These are phyloP conservation scores for Drosophila auraria DNA, from an alignment of 1,140 invertebrate species.

Conservation along the genomic window DNA sequence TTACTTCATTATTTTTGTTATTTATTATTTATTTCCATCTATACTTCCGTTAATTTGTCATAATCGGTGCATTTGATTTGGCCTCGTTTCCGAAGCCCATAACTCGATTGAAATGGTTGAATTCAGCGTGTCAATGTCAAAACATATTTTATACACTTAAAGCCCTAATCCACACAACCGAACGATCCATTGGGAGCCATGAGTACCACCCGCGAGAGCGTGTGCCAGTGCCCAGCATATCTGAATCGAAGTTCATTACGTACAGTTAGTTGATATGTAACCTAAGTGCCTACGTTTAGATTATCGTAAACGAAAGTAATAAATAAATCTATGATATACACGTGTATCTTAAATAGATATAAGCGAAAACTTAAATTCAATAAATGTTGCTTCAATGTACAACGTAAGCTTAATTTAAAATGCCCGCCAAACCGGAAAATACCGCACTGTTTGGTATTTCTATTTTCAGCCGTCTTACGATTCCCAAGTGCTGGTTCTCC, in stretches of 20 bases:
- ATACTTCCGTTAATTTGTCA: constrained; percentile 77
- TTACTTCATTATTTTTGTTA: constrained; percentile 74
- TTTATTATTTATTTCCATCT: constrained; percentile 78
- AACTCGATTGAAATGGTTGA: constrained; percentile 65
- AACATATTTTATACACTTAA: constrained; percentile 67
- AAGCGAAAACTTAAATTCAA: constrained; percentile 64
- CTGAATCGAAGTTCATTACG: constrained; percentile 69
- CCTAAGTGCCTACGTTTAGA: constrained; percentile 76
- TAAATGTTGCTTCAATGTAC: constrained; percentile 77
- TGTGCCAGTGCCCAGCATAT: constrained; percentile 35
- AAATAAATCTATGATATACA: constrained; percentile 30
- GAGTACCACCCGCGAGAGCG: constrained; percentile 40
- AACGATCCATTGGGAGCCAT: constrained; percentile 35
- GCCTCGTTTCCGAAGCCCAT: constrained; percentile 30
- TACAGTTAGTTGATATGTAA: constrained; percentile 80
- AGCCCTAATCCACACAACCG: constrained; percentile 48
- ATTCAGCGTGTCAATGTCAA: constrained; percentile 81
- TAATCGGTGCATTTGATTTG: constrained; percentile 50
- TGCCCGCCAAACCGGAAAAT: constrained; percentile 21
- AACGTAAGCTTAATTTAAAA: constrained; percentile 6
- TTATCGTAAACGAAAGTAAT: constrained; percentile 47
- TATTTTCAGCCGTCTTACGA: constrained; percentile 20
- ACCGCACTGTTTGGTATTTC: not conserved
- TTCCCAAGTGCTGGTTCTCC: constrained; percentile 58
- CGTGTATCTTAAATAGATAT: constrained; percentile 37